Base-by-base conservation (phyloP, 2,113 vertebrate species). In the Tragulus kanchil region DNA sequence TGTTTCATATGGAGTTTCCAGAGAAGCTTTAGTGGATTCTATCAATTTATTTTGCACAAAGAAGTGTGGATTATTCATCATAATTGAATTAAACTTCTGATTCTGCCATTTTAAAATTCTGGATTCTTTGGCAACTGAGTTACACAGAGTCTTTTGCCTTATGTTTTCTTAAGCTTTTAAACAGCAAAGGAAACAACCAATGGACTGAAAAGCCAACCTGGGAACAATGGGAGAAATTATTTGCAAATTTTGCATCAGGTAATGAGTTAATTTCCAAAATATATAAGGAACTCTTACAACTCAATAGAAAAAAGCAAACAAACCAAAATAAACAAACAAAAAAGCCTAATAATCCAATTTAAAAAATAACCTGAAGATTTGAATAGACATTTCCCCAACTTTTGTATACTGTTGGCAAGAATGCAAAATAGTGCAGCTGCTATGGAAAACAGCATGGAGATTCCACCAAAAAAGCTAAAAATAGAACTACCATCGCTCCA, bases 241-340 rank as follows among this genome's bases (percentile, higher is more conserved):
- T 93, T 93, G 13, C 6, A 82, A 77, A 82, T 15, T 4, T 8
- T 36, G 10, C 77, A 9, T 87, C 65, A 73, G 56, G 59, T 19
- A 93, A 93, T n/a, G 17, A 7, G 6, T 91, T 93, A 71, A 86
- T 83, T 89, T 94, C 3, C 13, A 54, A 95, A 93, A n/a, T 82
- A 54, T 58, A 15, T 85, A 79, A 84, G 9, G 0, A 94, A 79
- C 1, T 54, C 2, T 17, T 79, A 6, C 17, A 87, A 88, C 14
- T 62, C 28, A 92, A 42, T n/a, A 90, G n/a, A 13, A 82, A 62
- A 45, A 15, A 58, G 19, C 36, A 86, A 61, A 12, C 1, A 64
- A 52, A 42, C 36, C 67, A 84, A 65, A 84, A 5, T 19, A 5
- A 85, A 56, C 11, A 85, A 25, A 59, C 9, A 67, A 56, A 48